These are phyloP conservation scores for Drosophila elegans DNA, from an alignment of 1,140 invertebrate species.

Conservation along the genomic window DNA sequence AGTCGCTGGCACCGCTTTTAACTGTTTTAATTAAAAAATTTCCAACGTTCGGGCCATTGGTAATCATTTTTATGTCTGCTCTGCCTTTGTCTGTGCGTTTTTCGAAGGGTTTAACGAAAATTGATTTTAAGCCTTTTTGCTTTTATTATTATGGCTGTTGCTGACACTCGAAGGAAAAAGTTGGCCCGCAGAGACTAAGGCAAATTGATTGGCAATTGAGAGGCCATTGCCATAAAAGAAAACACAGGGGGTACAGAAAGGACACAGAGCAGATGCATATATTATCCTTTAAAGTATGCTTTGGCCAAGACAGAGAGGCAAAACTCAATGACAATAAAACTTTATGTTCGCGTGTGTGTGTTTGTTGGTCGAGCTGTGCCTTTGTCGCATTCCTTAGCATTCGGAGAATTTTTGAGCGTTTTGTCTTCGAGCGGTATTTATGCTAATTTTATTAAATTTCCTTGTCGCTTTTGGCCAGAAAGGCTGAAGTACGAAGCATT, in stretches of 20 bases:
- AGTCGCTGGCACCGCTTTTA: constrained; percentile 63
- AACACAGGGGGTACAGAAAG: constrained; percentile 10
- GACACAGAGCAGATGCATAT: constrained; percentile 48
- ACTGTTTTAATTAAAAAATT: constrained; percentile 78
- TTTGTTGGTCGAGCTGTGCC: constrained; percentile 17
- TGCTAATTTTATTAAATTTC: constrained; percentile 72
- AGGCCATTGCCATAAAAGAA: constrained; percentile 47
- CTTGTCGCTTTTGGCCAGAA: constrained; percentile 36
- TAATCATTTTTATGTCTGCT: constrained; percentile 38
- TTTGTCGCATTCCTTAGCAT: constrained; percentile 57
- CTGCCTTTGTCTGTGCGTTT: constrained; percentile 5
- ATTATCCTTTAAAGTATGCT: constrained; percentile 70
- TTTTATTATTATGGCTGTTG: constrained; percentile 60
- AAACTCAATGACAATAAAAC: constrained; percentile 69
- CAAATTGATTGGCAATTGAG: constrained; percentile 79
- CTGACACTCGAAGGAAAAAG: constrained; percentile 70
- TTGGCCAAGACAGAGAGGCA: constrained; percentile 7
- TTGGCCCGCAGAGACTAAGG: constrained; percentile 54
- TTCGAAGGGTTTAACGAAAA: constrained; percentile 54
- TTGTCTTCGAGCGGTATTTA: constrained; percentile 74
- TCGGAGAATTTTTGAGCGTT: constrained; percentile 68
- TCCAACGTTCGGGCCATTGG: constrained; percentile 46
- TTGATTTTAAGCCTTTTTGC: constrained; percentile 60
- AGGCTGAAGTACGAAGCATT: constrained; percentile 41
- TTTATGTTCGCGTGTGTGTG: constrained; percentile 21